Evolutionary conservation across 2,797 vertebrate species (phyloP).

Genomic region (Falco novaeseelandiae): DNA sequence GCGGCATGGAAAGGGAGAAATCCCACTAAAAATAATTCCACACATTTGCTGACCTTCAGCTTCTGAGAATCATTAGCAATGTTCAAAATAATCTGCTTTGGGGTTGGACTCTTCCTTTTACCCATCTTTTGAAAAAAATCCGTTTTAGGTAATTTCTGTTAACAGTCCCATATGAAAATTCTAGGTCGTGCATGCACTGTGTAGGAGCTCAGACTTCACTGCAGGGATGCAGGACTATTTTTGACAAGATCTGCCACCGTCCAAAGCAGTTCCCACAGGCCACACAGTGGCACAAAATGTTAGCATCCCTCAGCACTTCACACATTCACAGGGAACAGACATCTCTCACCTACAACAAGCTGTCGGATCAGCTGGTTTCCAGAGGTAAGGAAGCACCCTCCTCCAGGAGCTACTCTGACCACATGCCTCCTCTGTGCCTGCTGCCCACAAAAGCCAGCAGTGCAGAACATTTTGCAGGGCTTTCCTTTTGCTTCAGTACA

Average conservation of each 20-base stretch:
- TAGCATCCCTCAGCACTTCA: background rate
- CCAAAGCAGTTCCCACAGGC: background rate
- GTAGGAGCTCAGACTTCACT: background rate
- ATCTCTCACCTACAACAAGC: background rate
- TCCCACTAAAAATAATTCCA: background rate
- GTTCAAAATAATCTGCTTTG: background rate
- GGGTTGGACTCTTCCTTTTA: background rate
- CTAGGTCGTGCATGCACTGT: background rate
- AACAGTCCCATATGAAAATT: background rate
- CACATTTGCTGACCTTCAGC: background rate
- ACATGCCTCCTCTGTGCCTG: background rate
- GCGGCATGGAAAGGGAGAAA: background rate
- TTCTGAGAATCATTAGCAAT: background rate
- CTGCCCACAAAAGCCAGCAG: background rate
- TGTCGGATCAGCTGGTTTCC: background rate
- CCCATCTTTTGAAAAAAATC: background rate
- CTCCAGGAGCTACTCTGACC: background rate
- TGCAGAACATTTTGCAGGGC: background rate
- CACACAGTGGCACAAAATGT: rapidly evolving
- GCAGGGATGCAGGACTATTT: background rate
- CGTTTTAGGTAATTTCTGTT: background rate
- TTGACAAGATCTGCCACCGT: background rate
- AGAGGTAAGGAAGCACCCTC: background rate
- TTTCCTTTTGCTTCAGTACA: background rate
- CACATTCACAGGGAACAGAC: background rate